Percentiles rank a stretch among this genome's conserved stretches.
Evolutionary conservation across 2,888 invertebrate genomes (phyloP).

Genomic region (Apodemia zela): DNA sequence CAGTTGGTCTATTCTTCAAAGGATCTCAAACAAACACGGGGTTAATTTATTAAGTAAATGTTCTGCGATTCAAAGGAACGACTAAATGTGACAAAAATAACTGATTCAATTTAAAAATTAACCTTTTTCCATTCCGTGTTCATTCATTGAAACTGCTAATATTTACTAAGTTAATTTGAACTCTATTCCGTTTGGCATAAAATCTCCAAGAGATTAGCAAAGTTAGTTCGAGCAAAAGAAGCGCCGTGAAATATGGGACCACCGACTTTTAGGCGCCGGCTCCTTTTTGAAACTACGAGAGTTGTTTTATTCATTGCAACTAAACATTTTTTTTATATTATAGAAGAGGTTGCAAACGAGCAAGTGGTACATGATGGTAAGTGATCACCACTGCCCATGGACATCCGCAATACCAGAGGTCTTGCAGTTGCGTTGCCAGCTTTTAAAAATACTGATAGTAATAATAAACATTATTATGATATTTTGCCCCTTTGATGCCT

Average conservation of each 20-base stretch:
- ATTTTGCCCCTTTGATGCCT: too few relatives aligned
- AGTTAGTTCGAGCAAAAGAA: constrained; percentile 45
- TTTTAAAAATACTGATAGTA: too few relatives aligned
- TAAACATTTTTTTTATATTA: too few relatives aligned
- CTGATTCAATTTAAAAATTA: constrained; percentile 6
- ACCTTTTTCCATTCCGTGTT: constrained; percentile 7
- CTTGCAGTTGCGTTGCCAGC: too few relatives aligned
- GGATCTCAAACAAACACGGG: too few relatives aligned
- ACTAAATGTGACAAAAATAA: background rate
- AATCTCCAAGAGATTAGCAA: constrained; percentile 38
- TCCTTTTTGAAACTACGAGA: constrained; percentile 34
- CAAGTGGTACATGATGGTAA: too few relatives aligned
- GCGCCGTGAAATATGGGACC: constrained; percentile 69
- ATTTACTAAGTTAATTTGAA: constrained; percentile 2
- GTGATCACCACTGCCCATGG: too few relatives aligned
- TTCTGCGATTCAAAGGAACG: background rate
- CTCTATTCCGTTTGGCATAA: background rate
- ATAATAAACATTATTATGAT: too few relatives aligned
- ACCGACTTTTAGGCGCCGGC: constrained; percentile 56
- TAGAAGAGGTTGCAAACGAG: too few relatives aligned
- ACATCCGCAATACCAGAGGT: too few relatives aligned
- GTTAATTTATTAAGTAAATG: background rate
- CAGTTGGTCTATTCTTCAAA: too few relatives aligned
- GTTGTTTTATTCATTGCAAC: constrained; percentile 32
- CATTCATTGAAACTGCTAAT: constrained; percentile 10